These are phyloP conservation scores for Tenthredo livida DNA, from an alignment of 2,888 invertebrate genomes.

Conservation along the genomic window DNA sequence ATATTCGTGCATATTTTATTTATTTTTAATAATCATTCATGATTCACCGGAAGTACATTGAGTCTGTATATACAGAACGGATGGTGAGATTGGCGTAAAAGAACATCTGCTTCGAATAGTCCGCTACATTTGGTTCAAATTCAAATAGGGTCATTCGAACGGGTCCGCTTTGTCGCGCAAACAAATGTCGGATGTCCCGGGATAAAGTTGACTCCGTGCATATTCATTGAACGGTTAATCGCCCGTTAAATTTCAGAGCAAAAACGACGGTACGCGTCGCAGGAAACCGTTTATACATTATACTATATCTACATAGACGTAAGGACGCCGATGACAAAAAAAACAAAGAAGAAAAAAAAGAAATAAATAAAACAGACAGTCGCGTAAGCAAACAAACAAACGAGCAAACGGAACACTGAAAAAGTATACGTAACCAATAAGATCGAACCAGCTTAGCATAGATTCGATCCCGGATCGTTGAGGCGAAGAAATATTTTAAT, in stretches of 20 bases:
- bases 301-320: background rate
- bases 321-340: background rate
- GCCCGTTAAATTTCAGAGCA: slow-evolving; percentile 59
- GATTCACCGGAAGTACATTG: background rate
- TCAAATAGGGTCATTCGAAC: slow-evolving; percentile 35
- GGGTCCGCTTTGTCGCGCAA: slow-evolving; percentile 44
- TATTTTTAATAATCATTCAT: background rate
- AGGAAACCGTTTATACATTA: slow-evolving; percentile 11
- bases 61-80: background rate
- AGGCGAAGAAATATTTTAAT: slow-evolving; percentile 64
- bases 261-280: slow-evolving; percentile 7
- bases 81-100: background rate
- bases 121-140: slow-evolving; percentile 48
- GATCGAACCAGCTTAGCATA: slow-evolving; percentile 27
- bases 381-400: slow-evolving; percentile 31
- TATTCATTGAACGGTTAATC: slow-evolving; percentile 61
- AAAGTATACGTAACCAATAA: slow-evolving; percentile 46
- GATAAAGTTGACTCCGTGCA: slow-evolving; percentile 49
- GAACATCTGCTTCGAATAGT: slow-evolving; percentile 43
- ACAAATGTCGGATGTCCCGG: slow-evolving; percentile 50
- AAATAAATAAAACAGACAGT: background rate
- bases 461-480: slow-evolving; percentile 45
- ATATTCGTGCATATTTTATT: background rate
- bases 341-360: background rate
- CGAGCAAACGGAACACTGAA: slow-evolving; percentile 20